These are phyloP conservation scores for Genyomyrus donnyi DNA, from an alignment of 2,113 vertebrate species.

Conservation along the genomic window DNA sequence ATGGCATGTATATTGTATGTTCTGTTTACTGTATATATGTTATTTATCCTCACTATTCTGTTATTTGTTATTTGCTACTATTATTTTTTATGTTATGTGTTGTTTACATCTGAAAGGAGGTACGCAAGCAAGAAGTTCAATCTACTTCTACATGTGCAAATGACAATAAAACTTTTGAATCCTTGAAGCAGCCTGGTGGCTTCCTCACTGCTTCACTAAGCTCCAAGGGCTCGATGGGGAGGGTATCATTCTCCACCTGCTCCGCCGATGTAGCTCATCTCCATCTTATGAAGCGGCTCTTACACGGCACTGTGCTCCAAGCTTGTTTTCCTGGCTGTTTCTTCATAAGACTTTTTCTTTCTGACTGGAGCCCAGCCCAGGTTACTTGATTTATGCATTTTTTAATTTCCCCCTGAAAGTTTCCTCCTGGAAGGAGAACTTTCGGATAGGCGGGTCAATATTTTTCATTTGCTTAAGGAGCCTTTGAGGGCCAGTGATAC, in stretches of 20 bases:
- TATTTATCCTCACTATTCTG: background rate
- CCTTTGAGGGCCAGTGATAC: slow-evolving; percentile 62
- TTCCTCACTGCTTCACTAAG: background rate
- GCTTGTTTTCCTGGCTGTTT: background rate
- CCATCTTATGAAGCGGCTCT: background rate
- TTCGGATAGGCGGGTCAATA: slow-evolving; percentile 63
- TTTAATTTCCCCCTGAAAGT: slow-evolving; percentile 75
- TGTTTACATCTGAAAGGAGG: background rate
- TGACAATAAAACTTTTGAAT: background rate
- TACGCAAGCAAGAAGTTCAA: background rate
- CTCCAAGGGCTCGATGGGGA: background rate
- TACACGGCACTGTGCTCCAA: background rate
- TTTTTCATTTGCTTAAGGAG: slow-evolving; percentile 69
- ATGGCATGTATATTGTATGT: background rate
- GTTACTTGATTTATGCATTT: slow-evolving; percentile 78
- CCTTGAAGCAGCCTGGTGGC: background rate
- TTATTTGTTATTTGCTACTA: background rate
- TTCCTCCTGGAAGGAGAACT: slow-evolving; percentile 59
- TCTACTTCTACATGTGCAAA: background rate
- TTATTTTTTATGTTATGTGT: background rate
- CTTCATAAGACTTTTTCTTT: slow-evolving; percentile 71
- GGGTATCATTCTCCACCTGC: background rate
- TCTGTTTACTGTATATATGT: background rate
- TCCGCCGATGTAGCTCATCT: background rate
- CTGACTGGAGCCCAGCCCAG: slow-evolving; percentile 62